Evolutionary conservation across 1,140 invertebrate species (phyloP), one percentile per base, ranked within the genome.

Genomic region (Berghia stephanieae): DNA sequence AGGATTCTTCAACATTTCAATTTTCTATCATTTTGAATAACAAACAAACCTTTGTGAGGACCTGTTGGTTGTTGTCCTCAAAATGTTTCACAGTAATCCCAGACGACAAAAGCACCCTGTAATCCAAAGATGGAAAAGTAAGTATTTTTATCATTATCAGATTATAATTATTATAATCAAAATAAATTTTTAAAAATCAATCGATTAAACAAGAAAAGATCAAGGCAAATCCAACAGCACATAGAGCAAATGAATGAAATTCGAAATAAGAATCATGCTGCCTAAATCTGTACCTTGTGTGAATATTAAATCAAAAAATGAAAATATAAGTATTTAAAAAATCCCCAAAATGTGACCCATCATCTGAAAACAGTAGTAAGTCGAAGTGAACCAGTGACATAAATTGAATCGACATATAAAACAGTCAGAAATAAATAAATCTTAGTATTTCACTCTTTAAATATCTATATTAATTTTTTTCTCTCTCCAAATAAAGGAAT

Each of bases 11-110:
- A 40, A 43, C 8, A 24, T 71, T 40, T 24, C 18, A 69, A 40
- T 6, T 69, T 18, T 69, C 10, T 69, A 8, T 13, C 36, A 69
- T 24, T 8, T 36, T 44, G 34, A 24, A 8, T 21, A 1, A 55
- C 52, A 31, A 73, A 55, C 21, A 5, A 49, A 86, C 83, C 82
- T 85, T 81, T 31, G 80, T 79, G 13, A 86, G 81, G 16, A 86
- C 79, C 67, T 86, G 85, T 60, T 84, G 82, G 52, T 83, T 81
- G 57, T 74, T 73, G 27, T 80, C 80, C n/a, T 82, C 60, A 63
- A 75, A 85, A 67, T 86, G 83, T 68, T 84, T 84, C 18, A 85
- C 80, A 66, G 80, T 74, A 43, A 85, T 82, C 6, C 82, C 85
- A 55, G 78, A 77, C 24, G 85, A 86, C 55, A 86, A 60, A 27